Evolutionary conservation across 2,797 vertebrate genomes (phyloP).

Genomic region (Phalanger gymnotis): DNA sequence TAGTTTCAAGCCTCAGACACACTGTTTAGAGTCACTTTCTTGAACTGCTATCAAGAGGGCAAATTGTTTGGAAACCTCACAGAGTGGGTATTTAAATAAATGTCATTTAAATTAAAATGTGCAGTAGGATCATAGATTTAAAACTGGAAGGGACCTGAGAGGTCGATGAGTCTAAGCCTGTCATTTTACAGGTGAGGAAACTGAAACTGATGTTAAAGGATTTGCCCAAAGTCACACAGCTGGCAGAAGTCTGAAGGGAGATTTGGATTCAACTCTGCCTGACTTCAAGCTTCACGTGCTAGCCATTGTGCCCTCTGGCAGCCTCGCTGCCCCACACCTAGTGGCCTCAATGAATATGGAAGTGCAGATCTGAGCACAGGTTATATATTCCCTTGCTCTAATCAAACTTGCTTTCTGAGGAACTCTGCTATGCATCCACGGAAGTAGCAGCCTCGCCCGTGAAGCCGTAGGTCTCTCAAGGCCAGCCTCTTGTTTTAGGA

Average conservation of each 20-base stretch:
- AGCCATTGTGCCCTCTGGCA: not conserved
- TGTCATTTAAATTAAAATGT: not conserved
- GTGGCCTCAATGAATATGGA: not conserved
- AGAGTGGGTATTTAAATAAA: not conserved
- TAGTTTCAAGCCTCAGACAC: constrained; percentile 39
- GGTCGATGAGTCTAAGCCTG: not conserved
- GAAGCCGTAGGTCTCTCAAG: not conserved
- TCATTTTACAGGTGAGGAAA: not conserved
- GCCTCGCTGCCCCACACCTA: not conserved
- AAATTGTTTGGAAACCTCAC: constrained; percentile 15
- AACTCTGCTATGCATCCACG: not conserved
- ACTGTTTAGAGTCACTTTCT: constrained; percentile 26
- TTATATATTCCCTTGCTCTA: not conserved
- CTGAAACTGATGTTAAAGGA: not conserved
- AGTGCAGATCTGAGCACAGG: not conserved
- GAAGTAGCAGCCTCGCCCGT: not conserved
- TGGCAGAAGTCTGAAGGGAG: not conserved
- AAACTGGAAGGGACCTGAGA: not conserved
- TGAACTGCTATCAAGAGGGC: constrained; percentile 47
- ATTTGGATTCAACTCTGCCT: not conserved
- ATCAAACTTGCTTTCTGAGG: not conserved
- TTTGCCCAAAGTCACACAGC: not conserved
- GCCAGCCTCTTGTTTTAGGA: not conserved
- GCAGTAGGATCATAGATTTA: not conserved
- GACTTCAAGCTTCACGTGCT: not conserved